Conservation (phyloP, 2,113 vertebrate species). For the Poeciliopsis retropinna region DNA sequence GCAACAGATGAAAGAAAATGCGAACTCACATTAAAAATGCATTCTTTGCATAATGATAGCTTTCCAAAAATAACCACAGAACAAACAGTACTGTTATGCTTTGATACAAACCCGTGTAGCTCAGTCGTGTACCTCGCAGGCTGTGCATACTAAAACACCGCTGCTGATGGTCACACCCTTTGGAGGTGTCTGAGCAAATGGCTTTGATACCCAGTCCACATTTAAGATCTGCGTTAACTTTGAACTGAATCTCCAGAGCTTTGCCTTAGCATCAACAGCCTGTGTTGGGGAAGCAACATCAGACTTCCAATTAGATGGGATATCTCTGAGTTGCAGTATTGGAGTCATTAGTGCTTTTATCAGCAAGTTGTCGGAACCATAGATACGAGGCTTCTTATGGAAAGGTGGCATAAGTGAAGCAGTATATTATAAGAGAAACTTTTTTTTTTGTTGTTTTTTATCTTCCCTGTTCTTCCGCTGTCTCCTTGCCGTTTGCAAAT, state of each 20-base stretch:
- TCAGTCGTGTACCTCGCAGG: background rate
- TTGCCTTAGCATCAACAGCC: slow-evolving; percentile 27
- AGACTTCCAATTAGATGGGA: slow-evolving; percentile 61
- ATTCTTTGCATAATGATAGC: background rate
- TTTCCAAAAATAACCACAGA: slow-evolving; percentile 18
- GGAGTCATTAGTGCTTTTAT: slow-evolving; percentile 52
- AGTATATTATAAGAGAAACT: background rate
- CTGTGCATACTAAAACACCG: background rate
- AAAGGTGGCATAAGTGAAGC: slow-evolving; percentile 4
- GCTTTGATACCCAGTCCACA: slow-evolving; percentile 41
- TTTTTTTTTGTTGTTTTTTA: background rate
- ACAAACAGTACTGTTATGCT: slow-evolving; percentile 14
- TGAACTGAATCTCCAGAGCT: slow-evolving; percentile 54
- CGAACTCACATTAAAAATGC: background rate
- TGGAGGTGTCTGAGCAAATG: slow-evolving; percentile 30
- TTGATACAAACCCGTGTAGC: background rate
- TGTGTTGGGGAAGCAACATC: slow-evolving; percentile 50
- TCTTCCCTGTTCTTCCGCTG: too few species aligned
- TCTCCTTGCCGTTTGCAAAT: too few species aligned
- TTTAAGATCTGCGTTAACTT: slow-evolving; percentile 51
- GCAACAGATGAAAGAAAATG: background rate
- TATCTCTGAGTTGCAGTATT: slow-evolving; percentile 42
- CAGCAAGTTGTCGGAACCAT: slow-evolving; percentile 25
- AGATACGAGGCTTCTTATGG: slow-evolving; percentile 43
- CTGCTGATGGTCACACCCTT: slow-evolving; percentile 12